Evolutionary conservation across 2,888 invertebrate genomes (phyloP).

Genomic region (Neoascia interrupta): DNA sequence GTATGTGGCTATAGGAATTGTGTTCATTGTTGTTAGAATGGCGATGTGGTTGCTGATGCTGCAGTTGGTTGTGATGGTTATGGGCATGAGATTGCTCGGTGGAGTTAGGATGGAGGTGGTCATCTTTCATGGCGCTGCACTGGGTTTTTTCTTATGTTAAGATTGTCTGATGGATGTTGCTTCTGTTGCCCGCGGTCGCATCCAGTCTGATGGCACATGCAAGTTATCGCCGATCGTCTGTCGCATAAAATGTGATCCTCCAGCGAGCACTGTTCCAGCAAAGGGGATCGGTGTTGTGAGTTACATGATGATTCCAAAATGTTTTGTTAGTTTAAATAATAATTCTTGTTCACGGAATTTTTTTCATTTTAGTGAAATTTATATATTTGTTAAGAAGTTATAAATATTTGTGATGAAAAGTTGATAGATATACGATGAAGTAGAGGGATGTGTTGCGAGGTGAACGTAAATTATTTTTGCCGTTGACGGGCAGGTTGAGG

Average conservation of each 20-base stretch:
- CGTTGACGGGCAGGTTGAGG: conserved; percentile 15
- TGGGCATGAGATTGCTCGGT: conserved; percentile 37
- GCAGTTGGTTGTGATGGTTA: conserved; percentile 48
- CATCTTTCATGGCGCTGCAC: conserved; percentile 51
- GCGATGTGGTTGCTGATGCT: conserved; percentile 39
- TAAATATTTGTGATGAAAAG: conserved; percentile 53
- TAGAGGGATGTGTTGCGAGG: conserved; percentile 26
- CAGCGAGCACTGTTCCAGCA: conserved; percentile 1
- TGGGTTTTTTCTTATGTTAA: conserved; percentile 31
- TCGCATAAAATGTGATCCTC: conserved; percentile 28
- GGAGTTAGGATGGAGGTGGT: conserved; percentile 33
- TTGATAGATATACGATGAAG: conserved; percentile 48
- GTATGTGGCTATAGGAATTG: conserved; percentile 79
- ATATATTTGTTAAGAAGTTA: conserved; percentile 31
- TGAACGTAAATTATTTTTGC: conserved; percentile 26
- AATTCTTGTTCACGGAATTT: conserved; percentile 28
- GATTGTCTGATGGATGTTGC: background rate
- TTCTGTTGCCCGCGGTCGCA: conserved; percentile 31
- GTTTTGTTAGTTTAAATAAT: conserved; percentile 52
- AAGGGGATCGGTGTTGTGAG: conserved; percentile 13
- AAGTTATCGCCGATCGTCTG: conserved; percentile 18
- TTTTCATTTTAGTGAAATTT: conserved; percentile 22
- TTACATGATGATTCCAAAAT: conserved; percentile 55
- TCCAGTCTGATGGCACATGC: conserved; percentile 23
- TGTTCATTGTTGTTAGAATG: conserved; percentile 60